Base-by-base conservation (phyloP, 2,113 vertebrate genomes). In the Elaphurus davidianus region DNA sequence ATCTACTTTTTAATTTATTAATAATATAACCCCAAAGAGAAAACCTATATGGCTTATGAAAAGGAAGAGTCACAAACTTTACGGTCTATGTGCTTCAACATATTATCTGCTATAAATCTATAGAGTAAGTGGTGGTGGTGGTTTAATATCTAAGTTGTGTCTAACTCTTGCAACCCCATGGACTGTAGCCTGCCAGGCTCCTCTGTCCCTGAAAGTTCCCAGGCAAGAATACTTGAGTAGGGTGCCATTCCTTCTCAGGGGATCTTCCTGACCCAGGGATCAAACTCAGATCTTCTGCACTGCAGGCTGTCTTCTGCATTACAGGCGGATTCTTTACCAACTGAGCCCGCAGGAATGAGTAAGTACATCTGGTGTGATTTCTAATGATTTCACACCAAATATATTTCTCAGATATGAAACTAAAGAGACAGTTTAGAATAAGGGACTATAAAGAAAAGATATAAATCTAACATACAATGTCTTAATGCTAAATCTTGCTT, bases 1-100 rank as follows among this genome's bases (percentile, higher is more conserved):
- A 88, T 40, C 15, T 85, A 47, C 2, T 96, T 95, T 93, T 93
- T 83, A 94, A 87, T 57, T 54, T 60, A 89, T 85, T 91, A 95
- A 60, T 30, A 86, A 30, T 62, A 47, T 85, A 60, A 83, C 21
- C 17, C 23, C 43, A 54, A 97, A 93, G 81, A 96, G 57, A 96
- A 92, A 10, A 89, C 8, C 45, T 55, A n/a, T 0, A 60, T 43
- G 3, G 55, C 36, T 94, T 64, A 96, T 14, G 43, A 91, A 85
- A 85, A 45, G 43, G 43, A 94, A 1, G 13, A 83, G 81, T 36
- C 76, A 87, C 21, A 84, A 87, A 74, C 6, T 97, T 96, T 81
- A 94, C 28, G 19, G 17, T 64, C n/a, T 96, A 47, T 33, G 15
- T 87, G 52, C 21, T 52, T 84, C 50, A 59, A 67, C 36, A 92